A percentile compares a stretch with the other conserved stretches of the same genome.
phyloP scores from a whole-genome alignment of 1,140 invertebrate species.

The Pogonomyrmex californicus region DNA sequence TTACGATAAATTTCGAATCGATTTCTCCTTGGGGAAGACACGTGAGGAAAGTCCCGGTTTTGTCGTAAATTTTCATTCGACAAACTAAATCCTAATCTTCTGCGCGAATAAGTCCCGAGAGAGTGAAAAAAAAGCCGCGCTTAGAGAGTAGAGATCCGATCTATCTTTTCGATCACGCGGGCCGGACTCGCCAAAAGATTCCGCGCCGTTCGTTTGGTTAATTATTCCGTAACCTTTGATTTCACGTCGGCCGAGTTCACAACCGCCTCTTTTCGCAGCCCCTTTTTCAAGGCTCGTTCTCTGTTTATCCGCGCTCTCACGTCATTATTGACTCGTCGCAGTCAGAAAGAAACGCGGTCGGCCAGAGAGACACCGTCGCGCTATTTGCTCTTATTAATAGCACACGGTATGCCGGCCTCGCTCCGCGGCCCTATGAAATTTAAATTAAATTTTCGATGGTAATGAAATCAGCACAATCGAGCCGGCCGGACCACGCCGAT shows the following conservation, averaged over 20 bases:
- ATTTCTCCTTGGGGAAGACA: neutral
- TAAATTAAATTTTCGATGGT: constrained; percentile 65
- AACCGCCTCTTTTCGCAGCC: neutral
- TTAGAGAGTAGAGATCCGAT: neutral
- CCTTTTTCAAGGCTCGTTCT: constrained; percentile 12
- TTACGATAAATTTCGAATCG: neutral
- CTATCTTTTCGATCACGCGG: constrained; percentile 13
- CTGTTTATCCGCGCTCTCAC: constrained; percentile 37
- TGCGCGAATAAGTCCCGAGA: neutral
- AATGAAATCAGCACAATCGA: constrained; percentile 64
- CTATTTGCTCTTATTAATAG: constrained; percentile 63
- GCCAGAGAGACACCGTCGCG: constrained; percentile 12
- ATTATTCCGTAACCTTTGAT: constrained; percentile 41
- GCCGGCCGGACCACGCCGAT: constrained; percentile 18
- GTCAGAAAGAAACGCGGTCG: constrained; percentile 52
- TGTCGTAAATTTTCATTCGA: constrained; percentile 4
- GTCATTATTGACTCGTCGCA: constrained; percentile 37
- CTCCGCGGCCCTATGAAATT: constrained; percentile 41
- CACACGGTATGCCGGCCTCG: constrained; percentile 33
- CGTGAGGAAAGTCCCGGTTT: neutral
- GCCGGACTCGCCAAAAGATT: neutral
- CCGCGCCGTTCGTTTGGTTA: neutral
- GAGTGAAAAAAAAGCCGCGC: neutral
- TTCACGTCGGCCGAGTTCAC: neutral
- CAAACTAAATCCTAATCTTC: neutral